Conservation (phyloP, 2,888 invertebrate genomes). For the Noctua janthe region DNA sequence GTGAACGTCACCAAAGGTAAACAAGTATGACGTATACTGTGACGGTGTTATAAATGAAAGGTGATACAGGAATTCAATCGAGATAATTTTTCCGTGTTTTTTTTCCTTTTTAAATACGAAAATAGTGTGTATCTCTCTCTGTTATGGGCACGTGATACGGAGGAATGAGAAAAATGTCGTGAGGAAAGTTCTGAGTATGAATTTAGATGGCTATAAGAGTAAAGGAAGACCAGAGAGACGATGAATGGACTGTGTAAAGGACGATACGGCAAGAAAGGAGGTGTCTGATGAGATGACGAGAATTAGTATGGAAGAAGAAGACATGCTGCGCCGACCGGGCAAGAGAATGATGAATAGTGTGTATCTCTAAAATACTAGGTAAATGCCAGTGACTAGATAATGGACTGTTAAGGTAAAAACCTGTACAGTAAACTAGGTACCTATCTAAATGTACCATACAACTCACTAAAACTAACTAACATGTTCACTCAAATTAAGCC, state of each 20-base stretch:
- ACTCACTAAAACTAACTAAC: neutral
- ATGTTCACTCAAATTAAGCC: slow-evolving; percentile 14
- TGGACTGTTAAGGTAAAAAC: neutral
- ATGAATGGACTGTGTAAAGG: no score
- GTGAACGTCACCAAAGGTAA: neutral
- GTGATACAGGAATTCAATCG: neutral
- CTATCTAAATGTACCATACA: neutral
- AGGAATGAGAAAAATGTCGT: no score
- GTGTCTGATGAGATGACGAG: no score
- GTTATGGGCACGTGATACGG: no score
- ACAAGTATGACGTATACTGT: neutral
- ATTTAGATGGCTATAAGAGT: no score
- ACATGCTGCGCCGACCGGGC: no score
- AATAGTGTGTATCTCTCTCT: neutral
- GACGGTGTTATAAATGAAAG: neutral
- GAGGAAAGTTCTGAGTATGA: no score
- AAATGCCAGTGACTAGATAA: neutral
- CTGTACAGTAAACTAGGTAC: neutral
- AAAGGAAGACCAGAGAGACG: no score
- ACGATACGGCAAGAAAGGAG: no score
- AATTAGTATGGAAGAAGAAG: no score
- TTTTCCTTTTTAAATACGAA: neutral
- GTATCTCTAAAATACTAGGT: neutral
- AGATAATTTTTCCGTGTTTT: neutral
- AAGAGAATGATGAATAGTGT: no score